Base-by-base conservation (phyloP, 1,140 invertebrate species). In the Heterodera schachtii region DNA sequence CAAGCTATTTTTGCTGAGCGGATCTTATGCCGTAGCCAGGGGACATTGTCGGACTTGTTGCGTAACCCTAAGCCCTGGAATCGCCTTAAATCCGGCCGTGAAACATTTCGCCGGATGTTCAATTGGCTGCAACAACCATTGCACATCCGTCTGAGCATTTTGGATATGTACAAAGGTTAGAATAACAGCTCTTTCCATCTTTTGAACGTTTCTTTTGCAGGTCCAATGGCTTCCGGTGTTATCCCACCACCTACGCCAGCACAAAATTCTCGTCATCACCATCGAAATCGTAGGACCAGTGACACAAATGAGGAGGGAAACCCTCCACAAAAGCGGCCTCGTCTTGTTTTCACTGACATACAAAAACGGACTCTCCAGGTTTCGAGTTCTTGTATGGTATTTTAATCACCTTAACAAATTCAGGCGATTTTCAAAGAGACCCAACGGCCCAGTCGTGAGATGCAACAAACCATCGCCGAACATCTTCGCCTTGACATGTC, bases 271-370 rank as follows among this genome's bases (percentile, higher is more conserved):
- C 83, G 87, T 8, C 87, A 88, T 73, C 78, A 88, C 21, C 57
- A 71, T 69, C 78, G 69, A 41, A 73, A 80, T 46, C 73, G 82
- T 67, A 70, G 66, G 6, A 69, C 66, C 3, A 78, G 79, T 41
- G 84, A 60, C 64, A 66, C 75, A 71, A 75, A 84, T 31, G 83
- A 85, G 21, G 86, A 78, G 11, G 82, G 82, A 3, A 75, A 87
- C 16, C 83, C 85, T 77, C 85, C 95, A 95, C 91, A 74, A 13
- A 99, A 99, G 93, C 98, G 98, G 92, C 96, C 97, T 82, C 95
- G 97, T 91, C 94, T 99, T 91, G 97, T 99, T 92, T 99, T 99
- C 93, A 99, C 97, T 90, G 97, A 99, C 93, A 95, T 99, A 90
- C 97, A 99, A 93, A 94, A 97, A 90, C 94, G 97, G 93, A 99